Evolutionary conservation across 2,888 invertebrate genomes (phyloP).

Genomic region (Mellilla xanthometata): DNA sequence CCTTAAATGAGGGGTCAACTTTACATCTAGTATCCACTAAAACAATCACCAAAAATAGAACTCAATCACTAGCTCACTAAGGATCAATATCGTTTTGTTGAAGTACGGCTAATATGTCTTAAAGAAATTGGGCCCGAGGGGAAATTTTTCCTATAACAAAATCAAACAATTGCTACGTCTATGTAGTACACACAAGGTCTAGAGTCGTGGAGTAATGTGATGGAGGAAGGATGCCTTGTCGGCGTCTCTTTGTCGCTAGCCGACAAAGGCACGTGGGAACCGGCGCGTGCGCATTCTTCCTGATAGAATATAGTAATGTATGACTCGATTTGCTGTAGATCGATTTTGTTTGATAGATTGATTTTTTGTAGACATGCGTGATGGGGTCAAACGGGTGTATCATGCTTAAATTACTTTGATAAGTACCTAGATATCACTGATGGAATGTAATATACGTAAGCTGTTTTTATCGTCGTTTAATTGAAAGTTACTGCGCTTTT

Average conservation of each 20-base stretch:
- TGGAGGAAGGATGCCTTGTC: constrained; percentile 60
- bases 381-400: constrained; percentile 22
- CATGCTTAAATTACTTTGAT: background rate
- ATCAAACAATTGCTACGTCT: constrained; percentile 14
- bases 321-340: constrained; percentile 56
- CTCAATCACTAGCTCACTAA: constrained; percentile 17
- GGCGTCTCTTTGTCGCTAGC: constrained; percentile 74
- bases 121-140: constrained; percentile 27
- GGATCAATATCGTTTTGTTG: background rate
- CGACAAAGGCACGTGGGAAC: constrained; percentile 82
- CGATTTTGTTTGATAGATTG: constrained; percentile 51
- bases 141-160: constrained; percentile 50
- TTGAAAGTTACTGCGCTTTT: too few relatives aligned
- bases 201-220: constrained; percentile 32
- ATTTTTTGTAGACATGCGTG: constrained; percentile 40
- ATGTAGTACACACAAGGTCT: constrained; percentile 34
- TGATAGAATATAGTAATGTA: constrained; percentile 64
- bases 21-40: constrained; percentile 34
- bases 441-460: too few relatives aligned
- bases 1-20: constrained; percentile 79
- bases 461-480: too few relatives aligned
- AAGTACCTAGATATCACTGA: too few relatives aligned
- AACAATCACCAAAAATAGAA: constrained; percentile 21
- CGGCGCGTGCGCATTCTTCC: constrained; percentile 69
- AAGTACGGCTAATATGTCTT: constrained; percentile 28